Base-by-base conservation (phyloP, 2,113 vertebrate genomes). In the Naja naja region DNA sequence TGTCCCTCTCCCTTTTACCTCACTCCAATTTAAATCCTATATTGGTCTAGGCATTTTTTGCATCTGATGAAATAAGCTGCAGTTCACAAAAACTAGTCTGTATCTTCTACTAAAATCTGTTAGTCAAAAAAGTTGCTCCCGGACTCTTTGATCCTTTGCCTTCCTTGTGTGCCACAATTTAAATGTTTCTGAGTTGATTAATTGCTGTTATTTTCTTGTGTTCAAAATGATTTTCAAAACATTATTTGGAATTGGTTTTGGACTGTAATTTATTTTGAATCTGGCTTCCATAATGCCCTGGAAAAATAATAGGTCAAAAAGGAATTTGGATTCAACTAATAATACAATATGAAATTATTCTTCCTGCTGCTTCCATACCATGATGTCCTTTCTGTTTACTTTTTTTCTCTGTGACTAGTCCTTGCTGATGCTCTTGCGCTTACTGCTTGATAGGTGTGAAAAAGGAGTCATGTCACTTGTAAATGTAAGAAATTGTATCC, bases 401-500 rank as follows among this genome's bases (percentile, higher is more conserved):
- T 6, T 43, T 23, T 34, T 49, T 47, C 8, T 2, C 1, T 27
- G 91, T 74, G 91, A 7, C 54, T 92, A 81, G 74, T 81, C 18
- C 74, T 43, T 81, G 34, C 20, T 81, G 18, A 81, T 43, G 18
- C 18, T 81, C 74, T 81, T 81, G 74, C 43, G 18, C 22, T 81
- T 81, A 18, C 8, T 81, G 8, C 94, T 90, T 94, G 93, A 30
- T 96, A 99, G 99, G 93, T 99, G 99, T 98, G 99, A 99, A 95
- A 99, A 99, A 94, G 99, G 99, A 9, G 98, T 99, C 5, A 99
- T 99, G 99, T 99, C 99, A 0, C 98, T 99, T 0, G 99, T 99
- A 94, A 99, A 99, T 30, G 99, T 99, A 91, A 98, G 99, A 96
- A 99, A 99, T 97, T 99, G 99, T 93, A 99, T 99, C 95, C 98